phyloP scores from a whole-genome alignment of 2,888 invertebrate genomes.

The Ornithoptera alexandrae region DNA sequence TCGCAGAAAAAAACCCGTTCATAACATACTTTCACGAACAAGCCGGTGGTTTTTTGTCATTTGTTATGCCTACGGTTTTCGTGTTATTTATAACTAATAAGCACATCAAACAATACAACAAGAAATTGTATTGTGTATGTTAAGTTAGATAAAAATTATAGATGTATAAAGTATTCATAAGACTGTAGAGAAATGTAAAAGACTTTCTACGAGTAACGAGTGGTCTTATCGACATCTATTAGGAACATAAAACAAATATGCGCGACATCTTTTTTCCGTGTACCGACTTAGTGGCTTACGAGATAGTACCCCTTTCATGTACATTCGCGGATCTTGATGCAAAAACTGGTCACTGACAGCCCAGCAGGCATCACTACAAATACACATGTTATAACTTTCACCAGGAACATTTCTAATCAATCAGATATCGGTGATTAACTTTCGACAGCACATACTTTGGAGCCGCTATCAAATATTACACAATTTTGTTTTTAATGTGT shows the following conservation, averaged over 20 bases:
- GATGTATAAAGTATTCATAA: constrained; percentile 11
- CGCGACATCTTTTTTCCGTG: constrained; percentile 15
- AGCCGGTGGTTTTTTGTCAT: not conserved
- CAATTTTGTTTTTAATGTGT: too few relatives aligned
- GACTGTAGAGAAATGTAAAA: constrained; percentile 14
- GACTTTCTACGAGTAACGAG: constrained; percentile 11
- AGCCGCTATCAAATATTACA: not conserved
- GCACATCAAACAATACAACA: too few relatives aligned
- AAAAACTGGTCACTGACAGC: constrained; percentile 19
- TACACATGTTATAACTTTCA: constrained; percentile 27
- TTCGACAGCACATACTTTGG: constrained; percentile 3
- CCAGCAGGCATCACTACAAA: constrained; percentile 12
- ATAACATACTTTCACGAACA: constrained; percentile 15
- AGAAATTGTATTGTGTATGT: not conserved
- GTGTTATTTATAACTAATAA: too few relatives aligned
- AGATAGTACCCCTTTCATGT: constrained; percentile 21
- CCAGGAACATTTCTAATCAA: constrained; percentile 15
- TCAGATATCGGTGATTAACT: constrained; percentile 9
- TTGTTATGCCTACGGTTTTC: too few relatives aligned
- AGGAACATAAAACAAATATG: constrained; percentile 18
- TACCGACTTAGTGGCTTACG: constrained; percentile 1
- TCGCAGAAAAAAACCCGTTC: constrained; percentile 15
- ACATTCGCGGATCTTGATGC: constrained; percentile 17
- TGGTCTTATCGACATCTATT: constrained; percentile 7
- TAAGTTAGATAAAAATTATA: not conserved